Evolutionary conservation across 2,888 invertebrate species (phyloP).

Genomic region (Poecilobothrus nobilitatus): DNA sequence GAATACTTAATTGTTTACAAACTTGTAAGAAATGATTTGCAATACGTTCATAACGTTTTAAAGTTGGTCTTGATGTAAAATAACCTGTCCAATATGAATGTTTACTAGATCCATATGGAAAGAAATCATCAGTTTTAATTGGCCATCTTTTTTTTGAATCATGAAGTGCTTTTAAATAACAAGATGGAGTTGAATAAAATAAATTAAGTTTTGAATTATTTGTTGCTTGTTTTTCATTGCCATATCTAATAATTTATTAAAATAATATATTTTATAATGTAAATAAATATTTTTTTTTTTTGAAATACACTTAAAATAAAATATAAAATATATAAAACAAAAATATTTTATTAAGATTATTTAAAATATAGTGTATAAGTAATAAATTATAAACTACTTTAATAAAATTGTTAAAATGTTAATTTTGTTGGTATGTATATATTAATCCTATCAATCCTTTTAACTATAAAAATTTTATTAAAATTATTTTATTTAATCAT

Average conservation of each 20-base stretch:
- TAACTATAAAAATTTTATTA: conserved; percentile 44
- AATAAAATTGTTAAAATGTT: too few relatives aligned
- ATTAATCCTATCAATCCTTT: conserved; percentile 37
- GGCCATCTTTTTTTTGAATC: conserved; percentile 60
- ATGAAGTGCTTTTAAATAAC: conserved; percentile 69
- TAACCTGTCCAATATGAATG: conserved; percentile 93
- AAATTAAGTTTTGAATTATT: conserved; percentile 62
- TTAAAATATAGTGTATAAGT: too few relatives aligned
- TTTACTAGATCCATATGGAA: conserved; percentile 79
- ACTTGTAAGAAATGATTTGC: conserved; percentile 68
- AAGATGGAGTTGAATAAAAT: conserved; percentile 78
- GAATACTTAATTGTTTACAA: conserved; percentile 63
- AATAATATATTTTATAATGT: too few relatives aligned
- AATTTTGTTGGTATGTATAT: too few relatives aligned
- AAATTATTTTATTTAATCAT: conserved; percentile 14
- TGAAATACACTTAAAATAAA: too few relatives aligned
- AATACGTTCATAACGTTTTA: conserved; percentile 66
- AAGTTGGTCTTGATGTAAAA: conserved; percentile 71
- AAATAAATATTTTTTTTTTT: too few relatives aligned
- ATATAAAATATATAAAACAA: too few relatives aligned
- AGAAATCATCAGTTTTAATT: conserved; percentile 76
- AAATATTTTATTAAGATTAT: too few relatives aligned
- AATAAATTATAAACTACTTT: too few relatives aligned
- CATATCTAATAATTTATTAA: conserved; percentile 31
- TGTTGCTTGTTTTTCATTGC: conserved; percentile 35